Evolutionary conservation across 2,888 invertebrate species (phyloP).

Genomic region (Caenorhabditis sp.): DNA sequence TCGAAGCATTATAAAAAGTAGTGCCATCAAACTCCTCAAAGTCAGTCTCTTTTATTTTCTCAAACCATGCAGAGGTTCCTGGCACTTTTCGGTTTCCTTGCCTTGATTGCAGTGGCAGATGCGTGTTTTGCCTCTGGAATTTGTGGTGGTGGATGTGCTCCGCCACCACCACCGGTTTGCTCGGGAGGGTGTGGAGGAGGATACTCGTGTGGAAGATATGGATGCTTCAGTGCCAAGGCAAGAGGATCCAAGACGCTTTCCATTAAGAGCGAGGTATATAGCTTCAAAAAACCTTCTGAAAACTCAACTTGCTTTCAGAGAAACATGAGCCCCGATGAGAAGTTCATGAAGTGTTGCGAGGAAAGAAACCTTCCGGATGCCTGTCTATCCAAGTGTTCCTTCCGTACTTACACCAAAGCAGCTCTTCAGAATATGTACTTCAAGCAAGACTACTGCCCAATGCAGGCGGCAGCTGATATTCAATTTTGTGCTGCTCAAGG

Average conservation of each 20-base stretch:
- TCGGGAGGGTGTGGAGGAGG: constrained; percentile 69
- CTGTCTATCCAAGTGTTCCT: constrained; percentile 80
- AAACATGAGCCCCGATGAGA: constrained; percentile 77
- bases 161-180: constrained; percentile 77
- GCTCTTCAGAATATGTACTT: constrained; percentile 82
- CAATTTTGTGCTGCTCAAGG: constrained; percentile 81
- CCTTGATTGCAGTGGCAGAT: constrained; percentile 55
- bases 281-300: not conserved
- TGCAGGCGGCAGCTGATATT: constrained; percentile 82
- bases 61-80: constrained; percentile 39
- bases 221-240: constrained; percentile 77
- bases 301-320: constrained; percentile 28
- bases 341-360: constrained; percentile 81
- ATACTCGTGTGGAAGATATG: constrained; percentile 79
- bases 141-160: constrained; percentile 80
- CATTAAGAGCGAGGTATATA: constrained; percentile 38
- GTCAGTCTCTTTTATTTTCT: not conserved
- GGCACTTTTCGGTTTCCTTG: constrained; percentile 42
- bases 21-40: not conserved
- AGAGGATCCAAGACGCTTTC: constrained; percentile 65
- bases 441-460: constrained; percentile 80
- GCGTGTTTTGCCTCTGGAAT: constrained; percentile 82
- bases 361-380: constrained; percentile 81
- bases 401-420: constrained; percentile 77
- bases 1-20: constrained; percentile 59